Percentiles rank a stretch among this genome's conserved stretches.
These are phyloP conservation scores for Polymixis flavicincta DNA, from an alignment of 2,888 invertebrate species.

Conservation along the genomic window DNA sequence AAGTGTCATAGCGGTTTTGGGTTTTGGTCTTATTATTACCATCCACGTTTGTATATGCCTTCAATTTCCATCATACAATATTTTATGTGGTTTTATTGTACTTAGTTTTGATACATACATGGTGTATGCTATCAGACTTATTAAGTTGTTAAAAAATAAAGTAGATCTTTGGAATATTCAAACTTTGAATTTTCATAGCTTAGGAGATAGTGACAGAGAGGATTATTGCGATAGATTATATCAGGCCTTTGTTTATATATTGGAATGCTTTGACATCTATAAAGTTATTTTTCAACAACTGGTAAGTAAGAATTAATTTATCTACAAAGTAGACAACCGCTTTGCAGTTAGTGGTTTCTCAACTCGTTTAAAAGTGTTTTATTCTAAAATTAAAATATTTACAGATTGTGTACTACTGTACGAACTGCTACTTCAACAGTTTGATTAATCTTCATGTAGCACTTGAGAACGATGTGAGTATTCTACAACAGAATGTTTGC, in stretches of 20 bases:
- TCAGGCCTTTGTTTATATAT: conserved; percentile 17
- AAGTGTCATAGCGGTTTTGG: not conserved
- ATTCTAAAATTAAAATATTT: not conserved
- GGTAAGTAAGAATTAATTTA: not conserved
- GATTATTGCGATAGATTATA: conserved; percentile 17
- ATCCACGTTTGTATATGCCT: not conserved
- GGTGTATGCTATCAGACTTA: conserved; percentile 25
- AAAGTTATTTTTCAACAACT: conserved; percentile 14
- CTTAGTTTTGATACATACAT: conserved; percentile 27
- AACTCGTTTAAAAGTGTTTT: not conserved
- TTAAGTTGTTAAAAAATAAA: conserved; percentile 30
- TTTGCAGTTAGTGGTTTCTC: not conserved
- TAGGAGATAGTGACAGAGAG: not conserved
- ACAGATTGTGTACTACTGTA: conserved; percentile 16
- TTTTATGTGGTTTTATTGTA: not conserved
- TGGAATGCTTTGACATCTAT: conserved; percentile 28
- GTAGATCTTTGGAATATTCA: conserved; percentile 40
- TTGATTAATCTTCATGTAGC: not conserved
- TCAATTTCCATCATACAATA: not conserved
- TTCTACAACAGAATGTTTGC: no score
- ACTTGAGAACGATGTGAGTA: not conserved
- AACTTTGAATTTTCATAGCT: not conserved
- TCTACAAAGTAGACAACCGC: no score
- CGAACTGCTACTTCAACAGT: not conserved
- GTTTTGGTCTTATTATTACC: not conserved